Evolutionary conservation across 2,113 vertebrate species (phyloP), one percentile per base, ranked within the genome.

Genomic region (Egretta garzetta): DNA sequence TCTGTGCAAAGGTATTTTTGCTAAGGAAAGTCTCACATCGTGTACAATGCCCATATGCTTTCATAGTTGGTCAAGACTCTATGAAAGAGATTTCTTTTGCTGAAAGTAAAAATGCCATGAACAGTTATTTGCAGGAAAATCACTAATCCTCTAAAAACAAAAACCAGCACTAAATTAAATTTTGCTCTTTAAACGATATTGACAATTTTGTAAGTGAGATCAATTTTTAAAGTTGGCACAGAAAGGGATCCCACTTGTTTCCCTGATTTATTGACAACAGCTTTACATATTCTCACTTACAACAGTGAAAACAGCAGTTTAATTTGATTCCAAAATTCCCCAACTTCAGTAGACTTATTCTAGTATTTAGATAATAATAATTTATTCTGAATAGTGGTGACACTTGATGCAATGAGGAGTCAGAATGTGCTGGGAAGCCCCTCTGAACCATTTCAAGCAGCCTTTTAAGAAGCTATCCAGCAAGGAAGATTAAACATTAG

Each of bases 401-500:
- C 93, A 97, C 85, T 96, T 95, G 93, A 97, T 94, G 95, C 92
- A 90, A 85, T 12, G 50, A 93, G 91, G 96, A 93, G 75, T 88
- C 64, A 86, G 92, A 80, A 92, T 93, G 47, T 91, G 86, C 82
- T 75, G 93, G 64, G 81, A 96, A 96, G 75, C 82, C 73, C 84
- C 80, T 93, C 96, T 73, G 82, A 97, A 90, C 93, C 82, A 90
- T 88, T 98, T 95, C 95, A 94, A 96, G 96, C 91, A 96, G 93
- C 94, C 96, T 97, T 96, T 97, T 93, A 97, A 97, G 97, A 96
- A 97, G 94, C 96, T 95, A 97, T 97, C 97, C 97, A 98, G 96
- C 86, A 98, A 97, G 97, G 98, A 97, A 98, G 98, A 98, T 98
- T 99, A 98, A 98, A 98, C 97, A 98, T 98, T 98, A 98, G 98